Evolutionary conservation across 2,113 vertebrate species (phyloP).

Genomic region (Thamnaconus septentrionalis): DNA sequence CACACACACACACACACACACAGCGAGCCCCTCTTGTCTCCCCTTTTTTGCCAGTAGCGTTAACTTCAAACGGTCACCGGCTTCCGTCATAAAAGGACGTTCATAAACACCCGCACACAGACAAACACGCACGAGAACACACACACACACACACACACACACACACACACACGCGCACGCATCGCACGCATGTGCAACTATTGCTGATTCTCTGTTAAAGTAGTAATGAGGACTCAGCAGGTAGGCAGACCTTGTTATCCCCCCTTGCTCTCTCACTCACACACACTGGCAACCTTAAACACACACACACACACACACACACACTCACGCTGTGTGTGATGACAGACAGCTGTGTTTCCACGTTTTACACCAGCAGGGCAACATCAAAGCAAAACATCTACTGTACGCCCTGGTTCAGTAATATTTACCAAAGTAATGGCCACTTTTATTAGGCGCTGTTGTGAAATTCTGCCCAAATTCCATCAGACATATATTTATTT

Average conservation of each 20-base stretch:
- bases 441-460: no score
- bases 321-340: constrained; percentile 65
- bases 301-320: constrained; percentile 4
- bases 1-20: constrained; percentile 12
- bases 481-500: no score
- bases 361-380: constrained; percentile 48
- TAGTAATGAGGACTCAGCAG: constrained; percentile 69
- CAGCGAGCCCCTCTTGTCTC: constrained; percentile 16
- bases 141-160: constrained; percentile 16
- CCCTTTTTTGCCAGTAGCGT: constrained; percentile 48
- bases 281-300: background rate
- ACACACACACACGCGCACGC: constrained; percentile 1
- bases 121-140: constrained; percentile 28
- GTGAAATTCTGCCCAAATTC: no score
- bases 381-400: constrained; percentile 47
- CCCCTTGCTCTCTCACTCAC: background rate
- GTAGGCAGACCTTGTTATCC: constrained; percentile 46
- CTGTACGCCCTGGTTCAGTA: constrained; percentile 16
- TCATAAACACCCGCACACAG: constrained; percentile 20
- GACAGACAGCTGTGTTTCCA: constrained; percentile 66
- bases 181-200: constrained; percentile 8
- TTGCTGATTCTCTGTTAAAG: constrained; percentile 37
- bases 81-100: constrained; percentile 62
- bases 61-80: constrained; percentile 64
- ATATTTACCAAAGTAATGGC: background rate